Percentiles rank a stretch among this genome's conserved stretches.
phyloP scores from a whole-genome alignment of 2,113 vertebrate species.

The Carassius gibelio region DNA sequence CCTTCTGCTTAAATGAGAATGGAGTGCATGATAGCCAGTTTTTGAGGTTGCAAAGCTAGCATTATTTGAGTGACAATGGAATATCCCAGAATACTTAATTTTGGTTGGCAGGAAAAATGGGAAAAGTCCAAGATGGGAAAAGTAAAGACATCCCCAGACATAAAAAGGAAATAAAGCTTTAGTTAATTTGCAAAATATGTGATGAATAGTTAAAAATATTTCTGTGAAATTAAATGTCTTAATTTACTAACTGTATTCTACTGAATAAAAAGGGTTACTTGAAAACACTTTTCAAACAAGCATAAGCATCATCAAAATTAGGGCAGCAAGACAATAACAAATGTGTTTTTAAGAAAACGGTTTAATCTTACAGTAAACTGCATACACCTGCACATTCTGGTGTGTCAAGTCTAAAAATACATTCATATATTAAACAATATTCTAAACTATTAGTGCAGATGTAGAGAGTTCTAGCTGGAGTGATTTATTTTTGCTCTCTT shows the following conservation, averaged over 20 bases:
- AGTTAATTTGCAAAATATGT: conserved; percentile 15
- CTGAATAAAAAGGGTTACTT: neutral
- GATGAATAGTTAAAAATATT: neutral
- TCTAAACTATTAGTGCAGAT: conserved; percentile 28
- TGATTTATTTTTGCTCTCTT: conserved; percentile 35
- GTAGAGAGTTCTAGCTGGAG: neutral
- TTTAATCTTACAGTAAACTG: conserved; percentile 34
- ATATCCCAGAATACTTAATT: too few species aligned
- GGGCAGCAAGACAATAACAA: neutral
- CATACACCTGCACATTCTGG: conserved; percentile 37
- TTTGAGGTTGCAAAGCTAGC: too few species aligned
- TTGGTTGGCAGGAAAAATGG: neutral
- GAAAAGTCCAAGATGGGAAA: neutral
- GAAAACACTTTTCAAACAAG: neutral
- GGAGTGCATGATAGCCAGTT: too few species aligned
- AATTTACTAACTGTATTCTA: neutral
- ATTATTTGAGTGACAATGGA: too few species aligned
- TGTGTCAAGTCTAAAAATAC: conserved; percentile 35
- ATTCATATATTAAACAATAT: conserved; percentile 19
- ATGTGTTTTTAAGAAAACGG: conserved; percentile 19
- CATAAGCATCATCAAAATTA: neutral
- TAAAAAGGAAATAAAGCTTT: conserved; percentile 7
- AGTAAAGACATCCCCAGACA: neutral
- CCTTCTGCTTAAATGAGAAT: too few species aligned
- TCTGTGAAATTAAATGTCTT: neutral